Evolutionary conservation across 2,113 vertebrate genomes (phyloP), one percentile per base, ranked within the genome.

Genomic region (Hiodon alosoides): DNA sequence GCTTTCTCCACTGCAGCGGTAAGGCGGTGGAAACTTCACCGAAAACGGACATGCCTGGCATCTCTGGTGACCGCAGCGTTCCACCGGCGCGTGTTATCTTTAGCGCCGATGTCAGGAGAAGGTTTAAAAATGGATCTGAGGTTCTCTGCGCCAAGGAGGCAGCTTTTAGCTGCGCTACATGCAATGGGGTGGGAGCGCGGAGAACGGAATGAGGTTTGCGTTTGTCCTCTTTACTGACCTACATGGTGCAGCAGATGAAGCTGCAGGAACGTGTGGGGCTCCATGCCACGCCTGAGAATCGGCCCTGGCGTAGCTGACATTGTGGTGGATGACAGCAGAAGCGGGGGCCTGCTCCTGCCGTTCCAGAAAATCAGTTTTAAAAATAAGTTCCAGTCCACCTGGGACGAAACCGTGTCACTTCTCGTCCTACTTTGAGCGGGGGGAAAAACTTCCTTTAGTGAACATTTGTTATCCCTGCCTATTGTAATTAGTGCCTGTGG

Each of bases 401-500:
- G 90, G 91, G 88, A 90, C 82, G 76, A 85, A 89, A 85, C 87
- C 77, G 84, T 89, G 89, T 91, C 89, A 90, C 87, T 88, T 83
- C 82, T 78, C 80, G 90, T 81, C 91, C 92, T 88, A 92, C 85
- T 92, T 93, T 88, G 75, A 72, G 71, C 67, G 69, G 31, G 31
- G 31, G 31, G 31, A 50, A 82, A 79, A 83, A 87, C 83, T 87
- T 86, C 78, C 77, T 73, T 77, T 73, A 67, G 78, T 65, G 71
- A 81, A 83, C 80, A 79, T 82, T 85, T 83, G 80, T 84, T 84
- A 83, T 81, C 77, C 73, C 69, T 79, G 69, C 72, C 67, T 85
- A 80, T 57, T 81, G 75, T 86, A 88, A 86, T 86, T 87, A 83
- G 83, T 80, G 76, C 59, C 77, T 66, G 72, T 72, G 66, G 72